Percentiles rank a stretch among this genome's conserved stretches.
Evolutionary conservation across 2,797 vertebrate genomes (phyloP).

Genomic region (Etheostoma perlongum): DNA sequence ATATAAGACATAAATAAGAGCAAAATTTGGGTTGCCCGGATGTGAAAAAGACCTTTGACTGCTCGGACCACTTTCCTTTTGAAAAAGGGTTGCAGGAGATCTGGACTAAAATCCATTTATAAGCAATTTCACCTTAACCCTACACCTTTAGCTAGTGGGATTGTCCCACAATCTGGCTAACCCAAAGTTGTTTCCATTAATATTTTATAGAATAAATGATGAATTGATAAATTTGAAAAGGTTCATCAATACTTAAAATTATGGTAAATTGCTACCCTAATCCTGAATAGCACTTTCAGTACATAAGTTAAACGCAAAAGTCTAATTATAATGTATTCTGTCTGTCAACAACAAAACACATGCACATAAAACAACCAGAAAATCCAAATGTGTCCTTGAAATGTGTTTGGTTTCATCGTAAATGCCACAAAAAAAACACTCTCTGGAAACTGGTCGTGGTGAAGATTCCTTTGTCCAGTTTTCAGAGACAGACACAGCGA

Average conservation of each 20-base stretch:
- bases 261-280: background rate
- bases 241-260: background rate
- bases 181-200: background rate
- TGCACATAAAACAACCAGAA: slow-evolving; percentile 20
- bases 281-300: background rate
- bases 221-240: background rate
- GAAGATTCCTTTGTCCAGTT: slow-evolving; percentile 25
- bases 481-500: slow-evolving; percentile 30
- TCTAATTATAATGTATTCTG: slow-evolving; percentile 11
- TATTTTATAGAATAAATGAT: background rate
- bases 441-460: slow-evolving; percentile 2
- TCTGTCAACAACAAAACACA: slow-evolving; percentile 21
- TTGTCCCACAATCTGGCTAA: background rate
- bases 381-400: slow-evolving; percentile 24
- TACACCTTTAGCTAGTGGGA: background rate
- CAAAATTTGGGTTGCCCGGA: background rate
- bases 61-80: background rate
- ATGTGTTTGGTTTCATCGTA: slow-evolving; percentile 26
- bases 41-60: background rate
- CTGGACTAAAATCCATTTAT: background rate
- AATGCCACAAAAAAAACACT: slow-evolving; percentile 1
- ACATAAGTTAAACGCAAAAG: background rate
- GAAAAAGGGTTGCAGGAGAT: background rate
- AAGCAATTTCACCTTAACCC: background rate
- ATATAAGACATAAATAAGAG: no score